Base-by-base conservation (phyloP, 2,797 vertebrate genomes). In the Pangasius larnaudii region DNA sequence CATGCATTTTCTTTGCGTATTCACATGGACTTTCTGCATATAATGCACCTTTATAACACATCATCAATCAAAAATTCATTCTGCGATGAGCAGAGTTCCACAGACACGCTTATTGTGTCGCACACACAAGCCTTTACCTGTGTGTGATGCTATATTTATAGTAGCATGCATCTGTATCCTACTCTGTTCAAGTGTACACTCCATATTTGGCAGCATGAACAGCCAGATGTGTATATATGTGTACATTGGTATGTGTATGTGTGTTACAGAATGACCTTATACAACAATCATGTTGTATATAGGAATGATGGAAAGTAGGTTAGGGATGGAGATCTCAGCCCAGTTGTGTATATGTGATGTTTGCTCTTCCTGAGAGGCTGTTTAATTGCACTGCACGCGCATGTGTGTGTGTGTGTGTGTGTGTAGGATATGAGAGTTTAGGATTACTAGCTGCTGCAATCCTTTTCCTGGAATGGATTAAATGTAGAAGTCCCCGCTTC, bases 331-430 rank as follows among this genome's bases (percentile, higher is more conserved):
- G 87, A 63, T 85, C 88, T 92, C 89, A 85, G 88, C 86, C 88
- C 92, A 94, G 93, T 93, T 95, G 93, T 94, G 91, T 90, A 81
- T 93, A 91, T 85, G 88, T 92, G 90, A 89, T 75, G 79, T 84
- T 75, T 89, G 83, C 90, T 27, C 75, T 86, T 67, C 92, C 88
- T 85, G 88, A 91, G 89, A 22, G 74, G 63, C 69, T 51, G 72
- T 49, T 90, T 91, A 89, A 88, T 89, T 88, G 91, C 89, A 91
- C 75, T 72, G 69, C 84, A 71, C 67, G 71, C 53, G 77, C 78
- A 78, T 69, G 30, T 69, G 30, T 69, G 30, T 59, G 18, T 58
- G 56, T 83, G 84, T 36, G 36, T 39, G 24, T 58, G 53, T 72
- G 49, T 56, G 49, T 46, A n/a, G 78, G 5, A 61, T 84, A 77